phyloP scores from a whole-genome alignment of 2,113 vertebrate genomes.

The Prolemur simus region DNA sequence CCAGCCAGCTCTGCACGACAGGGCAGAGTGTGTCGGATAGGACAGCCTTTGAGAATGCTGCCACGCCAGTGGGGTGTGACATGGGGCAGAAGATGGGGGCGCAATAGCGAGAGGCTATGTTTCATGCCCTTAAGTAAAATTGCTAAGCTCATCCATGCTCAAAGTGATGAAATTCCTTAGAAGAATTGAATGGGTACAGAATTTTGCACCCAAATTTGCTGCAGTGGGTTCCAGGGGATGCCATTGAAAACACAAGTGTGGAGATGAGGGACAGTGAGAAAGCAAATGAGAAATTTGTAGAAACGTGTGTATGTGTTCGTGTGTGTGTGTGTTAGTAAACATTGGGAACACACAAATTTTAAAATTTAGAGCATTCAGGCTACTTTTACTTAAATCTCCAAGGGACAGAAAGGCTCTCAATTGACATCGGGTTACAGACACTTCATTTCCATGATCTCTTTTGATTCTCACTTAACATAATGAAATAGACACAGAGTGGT shows the following conservation, averaged over 20 bases:
- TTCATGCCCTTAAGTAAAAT: background rate
- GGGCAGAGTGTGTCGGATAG: background rate
- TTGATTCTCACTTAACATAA: background rate
- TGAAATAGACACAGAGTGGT: background rate
- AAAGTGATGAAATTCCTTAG: background rate
- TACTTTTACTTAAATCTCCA: background rate
- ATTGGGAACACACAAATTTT: background rate
- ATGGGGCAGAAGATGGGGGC: background rate
- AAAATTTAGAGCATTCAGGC: background rate
- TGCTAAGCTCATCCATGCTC: background rate
- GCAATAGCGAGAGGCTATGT: background rate
- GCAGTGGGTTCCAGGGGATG: background rate
- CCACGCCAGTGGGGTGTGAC: fast-evolving
- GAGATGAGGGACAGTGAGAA: background rate
- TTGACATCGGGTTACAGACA: background rate
- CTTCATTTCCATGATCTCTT: background rate
- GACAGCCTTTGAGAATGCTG: background rate
- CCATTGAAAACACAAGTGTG: background rate
- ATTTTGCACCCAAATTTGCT: background rate
- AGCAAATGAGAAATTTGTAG: background rate
- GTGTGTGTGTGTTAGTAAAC: background rate
- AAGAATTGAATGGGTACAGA: background rate
- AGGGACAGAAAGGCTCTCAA: background rate
- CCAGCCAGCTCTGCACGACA: background rate
- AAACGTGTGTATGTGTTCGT: background rate